Percentiles rank a stretch among this genome's conserved stretches.
These are phyloP conservation scores for Chromis chromis DNA, from an alignment of 2,797 vertebrate genomes.

Conservation along the genomic window DNA sequence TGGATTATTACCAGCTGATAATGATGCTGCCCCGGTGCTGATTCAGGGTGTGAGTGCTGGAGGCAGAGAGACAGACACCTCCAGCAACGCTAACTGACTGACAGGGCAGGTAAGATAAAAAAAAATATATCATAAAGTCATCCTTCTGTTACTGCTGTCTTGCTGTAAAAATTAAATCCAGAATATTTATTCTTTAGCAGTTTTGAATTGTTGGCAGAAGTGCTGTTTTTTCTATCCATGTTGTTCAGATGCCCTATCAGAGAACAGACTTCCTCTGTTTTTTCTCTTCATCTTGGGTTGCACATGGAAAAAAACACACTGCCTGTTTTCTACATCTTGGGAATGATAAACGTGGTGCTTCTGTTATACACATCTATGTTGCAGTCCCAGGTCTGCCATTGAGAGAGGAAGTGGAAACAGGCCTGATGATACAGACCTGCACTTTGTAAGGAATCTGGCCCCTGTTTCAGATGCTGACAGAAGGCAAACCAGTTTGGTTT, in stretches of 20 bases:
- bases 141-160: slow-evolving; percentile 4
- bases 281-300: slow-evolving; percentile 21
- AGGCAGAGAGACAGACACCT: slow-evolving; percentile 48
- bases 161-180: not conserved
- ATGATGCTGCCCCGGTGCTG: slow-evolving; percentile 71
- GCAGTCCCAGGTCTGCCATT: slow-evolving; percentile 76
- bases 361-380: slow-evolving; percentile 81
- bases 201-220: slow-evolving; percentile 13
- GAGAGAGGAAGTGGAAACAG: slow-evolving; percentile 71
- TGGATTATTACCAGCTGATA: slow-evolving; percentile 66
- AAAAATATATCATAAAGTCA: not conserved
- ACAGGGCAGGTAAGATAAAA: slow-evolving; percentile 75
- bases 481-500: slow-evolving; percentile 45
- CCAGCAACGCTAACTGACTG: slow-evolving; percentile 42
- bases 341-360: slow-evolving; percentile 63
- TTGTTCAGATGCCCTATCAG: slow-evolving; percentile 36
- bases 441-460: slow-evolving; percentile 57
- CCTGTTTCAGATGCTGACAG: slow-evolving; percentile 58
- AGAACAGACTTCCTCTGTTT: slow-evolving; percentile 1
- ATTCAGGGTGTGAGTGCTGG: slow-evolving; percentile 57
- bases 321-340: slow-evolving; percentile 77
- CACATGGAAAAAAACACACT: not conserved
- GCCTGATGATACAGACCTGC: slow-evolving; percentile 59
- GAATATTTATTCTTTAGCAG: slow-evolving; percentile 6
- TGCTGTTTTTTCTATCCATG: not conserved